These are phyloP conservation scores for Meteorus colon DNA, from an alignment of 2,888 invertebrate genomes.

Conservation along the genomic window DNA sequence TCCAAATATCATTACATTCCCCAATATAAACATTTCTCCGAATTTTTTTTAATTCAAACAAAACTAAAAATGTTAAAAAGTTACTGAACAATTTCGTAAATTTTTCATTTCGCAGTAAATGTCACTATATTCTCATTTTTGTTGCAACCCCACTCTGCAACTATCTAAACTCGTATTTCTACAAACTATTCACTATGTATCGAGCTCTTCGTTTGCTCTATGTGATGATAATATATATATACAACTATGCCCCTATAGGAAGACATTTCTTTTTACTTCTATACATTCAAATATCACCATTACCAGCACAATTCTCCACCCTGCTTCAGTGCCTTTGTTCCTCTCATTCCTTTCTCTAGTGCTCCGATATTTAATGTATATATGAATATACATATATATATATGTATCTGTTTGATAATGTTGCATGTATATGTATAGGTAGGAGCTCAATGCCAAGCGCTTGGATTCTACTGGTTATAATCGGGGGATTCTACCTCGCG, in stretches of 20 bases:
- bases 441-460: slow-evolving; percentile 20
- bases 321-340: neutral
- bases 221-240: too few species aligned
- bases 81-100: too few species aligned
- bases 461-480: slow-evolving; percentile 32
- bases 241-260: neutral
- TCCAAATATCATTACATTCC: too few species aligned
- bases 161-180: too few species aligned
- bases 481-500: slow-evolving; percentile 41
- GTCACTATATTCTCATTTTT: too few species aligned
- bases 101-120: too few species aligned
- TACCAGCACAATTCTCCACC: neutral
- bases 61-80: too few species aligned
- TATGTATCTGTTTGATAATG: neutral
- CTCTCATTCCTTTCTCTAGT: neutral
- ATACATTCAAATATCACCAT: neutral
- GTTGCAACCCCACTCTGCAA: too few species aligned
- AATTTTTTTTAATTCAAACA: too few species aligned
- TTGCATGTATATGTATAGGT: neutral
- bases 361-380: neutral
- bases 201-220: too few species aligned
- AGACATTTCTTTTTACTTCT: neutral
- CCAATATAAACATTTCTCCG: too few species aligned
- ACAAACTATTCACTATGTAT: too few species aligned
- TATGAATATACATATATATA: neutral